Conservation (phyloP, 2,888 invertebrate species). For the Leptopilina myrica region DNA sequence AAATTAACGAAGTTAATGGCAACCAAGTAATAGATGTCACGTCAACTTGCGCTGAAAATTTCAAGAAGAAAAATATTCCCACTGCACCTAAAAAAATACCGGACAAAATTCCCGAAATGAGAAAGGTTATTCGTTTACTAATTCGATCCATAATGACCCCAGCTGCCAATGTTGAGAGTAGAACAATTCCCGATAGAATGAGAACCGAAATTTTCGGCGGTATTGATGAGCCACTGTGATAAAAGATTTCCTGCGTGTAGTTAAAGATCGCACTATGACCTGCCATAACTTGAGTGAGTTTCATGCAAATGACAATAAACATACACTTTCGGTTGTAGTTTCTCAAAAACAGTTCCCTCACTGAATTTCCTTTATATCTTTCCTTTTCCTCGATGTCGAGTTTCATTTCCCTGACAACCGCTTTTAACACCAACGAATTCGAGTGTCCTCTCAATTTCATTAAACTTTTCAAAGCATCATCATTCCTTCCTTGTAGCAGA, state of each 20-base stretch:
- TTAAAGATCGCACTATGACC: constrained; percentile 81
- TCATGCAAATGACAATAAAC: constrained; percentile 80
- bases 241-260: constrained; percentile 82
- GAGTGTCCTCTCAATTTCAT: constrained; percentile 78
- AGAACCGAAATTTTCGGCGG: constrained; percentile 79
- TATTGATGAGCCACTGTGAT: constrained; percentile 78
- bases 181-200: constrained; percentile 78
- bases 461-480: constrained; percentile 79
- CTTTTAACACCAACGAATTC: constrained; percentile 77
- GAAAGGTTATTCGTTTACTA: constrained; percentile 81
- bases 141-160: constrained; percentile 81
- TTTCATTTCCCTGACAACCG: constrained; percentile 79
- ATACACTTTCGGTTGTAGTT: constrained; percentile 80
- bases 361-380: neutral
- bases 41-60: constrained; percentile 77
- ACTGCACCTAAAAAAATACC: constrained; percentile 78
- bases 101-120: constrained; percentile 80
- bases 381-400: constrained; percentile 78
- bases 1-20: constrained; percentile 80
- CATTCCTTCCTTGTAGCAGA: constrained; percentile 78
- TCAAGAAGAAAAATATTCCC: constrained; percentile 80
- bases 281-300: constrained; percentile 81
- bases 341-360: constrained; percentile 76
- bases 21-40: constrained; percentile 78
- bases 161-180: constrained; percentile 80